Evolutionary conservation across 2,113 vertebrate genomes (phyloP), one percentile per base, ranked within the genome.

Genomic region (Ciconia stormi): DNA sequence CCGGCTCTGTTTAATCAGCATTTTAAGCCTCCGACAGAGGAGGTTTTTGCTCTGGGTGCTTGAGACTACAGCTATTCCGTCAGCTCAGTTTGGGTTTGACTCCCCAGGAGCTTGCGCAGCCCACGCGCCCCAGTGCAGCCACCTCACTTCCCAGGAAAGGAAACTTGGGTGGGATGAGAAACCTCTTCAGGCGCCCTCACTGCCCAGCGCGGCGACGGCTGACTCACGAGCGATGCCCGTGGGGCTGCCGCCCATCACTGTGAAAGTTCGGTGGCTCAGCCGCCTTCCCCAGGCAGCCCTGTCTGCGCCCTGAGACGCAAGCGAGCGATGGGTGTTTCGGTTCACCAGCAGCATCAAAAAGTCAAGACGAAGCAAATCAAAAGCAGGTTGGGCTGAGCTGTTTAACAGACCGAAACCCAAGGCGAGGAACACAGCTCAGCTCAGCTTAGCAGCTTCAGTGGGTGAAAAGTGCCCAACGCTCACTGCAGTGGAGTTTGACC

Each of bases 131-230:
- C 38, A 3, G 82, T 6, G 7, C 40, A 86, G 89, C 67, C 89
- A 94, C 89, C 58, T 87, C 59, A 3, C 83, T 93, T 95, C 95
- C 95, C 83, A 77, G 80, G 93, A 96, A 95, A 89, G 89, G 96
- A 97, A 97, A 97, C 95, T 89, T 6, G 30, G 76, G 96, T 95
- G 92, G 93, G 96, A 96, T 95, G 96, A 96, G 93, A 97, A 97
- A 97, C 83, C 76, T 91, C 80, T 20, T 34, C 29, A 38, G 25
- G 58, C 40, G 14, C 71, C 74, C 74, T 52, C 7, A 13, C 89
- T 90, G 95, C 91, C 94, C 93, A 19, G 72, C 4, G 4, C 10
- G 3, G 80, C 16, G 1, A 55, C 2, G 91, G 72, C 91, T 96
- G 96, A 96, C 78, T 96, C 94, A 93, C 9, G 32, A 47, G 78